A percentile compares a stretch with the other conserved stretches of the same genome.
These are phyloP conservation scores for Pseudorectes ferrugineus DNA, from an alignment of 2,113 vertebrate genomes.

Conservation along the genomic window DNA sequence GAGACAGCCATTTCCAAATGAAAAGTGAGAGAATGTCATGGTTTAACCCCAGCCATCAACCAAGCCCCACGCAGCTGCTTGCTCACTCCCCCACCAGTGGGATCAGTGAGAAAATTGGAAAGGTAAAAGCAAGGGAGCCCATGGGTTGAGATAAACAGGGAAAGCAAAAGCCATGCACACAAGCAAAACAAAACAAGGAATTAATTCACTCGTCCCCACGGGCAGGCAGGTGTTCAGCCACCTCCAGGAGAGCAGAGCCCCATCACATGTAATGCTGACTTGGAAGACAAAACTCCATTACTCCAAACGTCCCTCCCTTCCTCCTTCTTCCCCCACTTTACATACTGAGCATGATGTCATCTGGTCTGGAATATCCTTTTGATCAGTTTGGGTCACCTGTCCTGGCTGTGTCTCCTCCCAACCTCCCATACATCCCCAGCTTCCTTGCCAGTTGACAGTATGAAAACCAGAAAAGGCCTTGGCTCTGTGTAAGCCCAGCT, in stretches of 20 bases:
- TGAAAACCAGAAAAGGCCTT: neutral
- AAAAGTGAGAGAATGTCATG: neutral
- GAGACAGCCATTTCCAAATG: neutral
- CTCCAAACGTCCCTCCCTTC: neutral
- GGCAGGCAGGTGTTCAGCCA: neutral
- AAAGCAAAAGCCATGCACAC: neutral
- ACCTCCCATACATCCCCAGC: neutral
- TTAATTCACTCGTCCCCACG: neutral
- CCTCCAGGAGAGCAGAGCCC: neutral
- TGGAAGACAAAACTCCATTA: neutral
- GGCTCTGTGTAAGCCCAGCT: neutral
- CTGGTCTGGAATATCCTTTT: neutral
- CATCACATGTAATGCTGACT: fast-evolving
- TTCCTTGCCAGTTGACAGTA: neutral
- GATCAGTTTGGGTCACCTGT: neutral
- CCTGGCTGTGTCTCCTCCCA: neutral
- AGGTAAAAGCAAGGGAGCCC: neutral
- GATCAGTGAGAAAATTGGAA: neutral
- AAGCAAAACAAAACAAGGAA: neutral
- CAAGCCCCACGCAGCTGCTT: neutral
- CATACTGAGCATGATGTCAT: neutral
- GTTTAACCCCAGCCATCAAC: neutral
- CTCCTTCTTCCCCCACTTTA: neutral
- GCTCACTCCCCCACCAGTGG: neutral
- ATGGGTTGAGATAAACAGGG: neutral